A percentile compares a stretch with the other conserved stretches of the same genome.
phyloP scores from a whole-genome alignment of 2,113 vertebrate genomes.

The Entelurus aequoreus region DNA sequence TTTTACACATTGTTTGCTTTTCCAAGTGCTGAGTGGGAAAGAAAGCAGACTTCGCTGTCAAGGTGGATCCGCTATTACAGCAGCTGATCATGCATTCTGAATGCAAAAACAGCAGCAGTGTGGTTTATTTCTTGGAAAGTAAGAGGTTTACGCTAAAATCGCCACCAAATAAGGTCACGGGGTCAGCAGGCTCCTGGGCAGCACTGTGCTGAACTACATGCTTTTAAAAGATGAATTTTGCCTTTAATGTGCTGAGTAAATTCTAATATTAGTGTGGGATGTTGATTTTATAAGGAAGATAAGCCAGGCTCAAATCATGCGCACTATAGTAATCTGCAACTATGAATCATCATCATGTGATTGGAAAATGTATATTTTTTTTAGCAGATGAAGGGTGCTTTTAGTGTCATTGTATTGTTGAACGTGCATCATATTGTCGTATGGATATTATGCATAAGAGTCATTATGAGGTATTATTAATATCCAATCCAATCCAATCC shows the following conservation, averaged over 20 bases:
- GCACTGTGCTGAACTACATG: not conserved
- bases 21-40: not conserved
- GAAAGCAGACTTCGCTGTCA: not conserved
- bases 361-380: slow-evolving; percentile 7
- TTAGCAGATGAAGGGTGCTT: not conserved
- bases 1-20: slow-evolving; percentile 8
- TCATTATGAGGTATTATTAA: slow-evolving; percentile 5
- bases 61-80: not conserved
- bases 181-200: slow-evolving; percentile 7
- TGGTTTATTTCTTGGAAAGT: slow-evolving; percentile 1
- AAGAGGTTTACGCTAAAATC: not conserved
- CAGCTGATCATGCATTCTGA: not conserved
- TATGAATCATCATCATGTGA: slow-evolving; percentile 34
- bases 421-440: not conserved
- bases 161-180: slow-evolving; percentile 1
- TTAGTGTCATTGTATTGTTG: not conserved
- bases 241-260: slow-evolving; percentile 16
- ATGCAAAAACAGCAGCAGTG: not conserved
- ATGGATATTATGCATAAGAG: slow-evolving; percentile 20
- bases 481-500: no score
- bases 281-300: slow-evolving; percentile 26
- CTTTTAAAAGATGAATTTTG: slow-evolving; percentile 8
- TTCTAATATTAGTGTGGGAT: slow-evolving; percentile 19
- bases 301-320: slow-evolving; percentile 26
- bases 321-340: slow-evolving; percentile 34